phyloP scores from a whole-genome alignment of 2,888 invertebrate species.

The Euproctis similis region DNA sequence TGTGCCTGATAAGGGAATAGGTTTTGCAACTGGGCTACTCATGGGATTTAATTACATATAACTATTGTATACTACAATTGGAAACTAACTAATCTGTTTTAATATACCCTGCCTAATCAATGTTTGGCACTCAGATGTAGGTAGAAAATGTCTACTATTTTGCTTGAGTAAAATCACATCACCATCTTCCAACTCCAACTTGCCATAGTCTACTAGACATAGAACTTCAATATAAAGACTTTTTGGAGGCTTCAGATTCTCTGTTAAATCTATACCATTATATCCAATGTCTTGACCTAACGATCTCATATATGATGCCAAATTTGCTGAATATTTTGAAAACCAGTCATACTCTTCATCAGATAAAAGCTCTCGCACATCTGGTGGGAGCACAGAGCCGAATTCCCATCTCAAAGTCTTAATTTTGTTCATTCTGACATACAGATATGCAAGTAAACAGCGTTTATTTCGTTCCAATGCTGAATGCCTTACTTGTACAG shows the following conservation, averaged over 20 bases:
- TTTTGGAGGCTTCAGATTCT: slow-evolving; percentile 93
- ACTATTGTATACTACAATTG: too few relatives aligned
- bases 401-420: slow-evolving; percentile 96
- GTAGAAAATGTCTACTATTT: slow-evolving; percentile 92
- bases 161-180: slow-evolving; percentile 90
- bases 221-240: slow-evolving; percentile 93
- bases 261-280: slow-evolving; percentile 89
- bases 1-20: too few relatives aligned
- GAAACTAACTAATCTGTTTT: slow-evolving; percentile 78
- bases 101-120: slow-evolving; percentile 92
- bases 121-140: slow-evolving; percentile 91
- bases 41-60: too few relatives aligned
- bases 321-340: slow-evolving; percentile 87
- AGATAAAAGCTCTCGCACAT: slow-evolving; percentile 86
- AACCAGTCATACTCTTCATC: slow-evolving; percentile 92
- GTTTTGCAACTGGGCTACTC: too few relatives aligned
- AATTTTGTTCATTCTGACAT: slow-evolving; percentile 87
- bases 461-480: slow-evolving; percentile 92
- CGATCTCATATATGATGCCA: slow-evolving; percentile 93
- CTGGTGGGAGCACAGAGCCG: slow-evolving; percentile 91
- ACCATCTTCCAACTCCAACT: slow-evolving; percentile 95
- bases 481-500: slow-evolving; percentile 88
- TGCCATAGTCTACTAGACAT: slow-evolving; percentile 93
- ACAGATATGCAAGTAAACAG: slow-evolving; percentile 89
- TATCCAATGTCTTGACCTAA: slow-evolving; percentile 83